A percentile compares a stretch with the other conserved stretches of the same genome.
These are phyloP conservation scores for Candoia aspera DNA, from an alignment of 2,113 vertebrate genomes.

Conservation along the genomic window DNA sequence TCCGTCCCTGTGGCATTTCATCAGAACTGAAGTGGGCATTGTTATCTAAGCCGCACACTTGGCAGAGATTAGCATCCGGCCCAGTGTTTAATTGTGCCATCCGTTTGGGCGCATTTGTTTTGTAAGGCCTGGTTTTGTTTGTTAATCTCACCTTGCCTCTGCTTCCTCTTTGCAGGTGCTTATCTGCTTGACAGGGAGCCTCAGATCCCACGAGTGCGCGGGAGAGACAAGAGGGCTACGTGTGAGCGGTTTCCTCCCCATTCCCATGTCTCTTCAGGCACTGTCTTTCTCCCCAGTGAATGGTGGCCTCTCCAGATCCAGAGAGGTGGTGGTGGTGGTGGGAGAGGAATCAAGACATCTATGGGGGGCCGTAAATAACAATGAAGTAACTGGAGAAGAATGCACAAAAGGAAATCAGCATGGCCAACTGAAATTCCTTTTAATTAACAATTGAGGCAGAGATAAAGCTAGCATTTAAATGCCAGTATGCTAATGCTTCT, in stretches of 20 bases:
- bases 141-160: constrained; percentile 48
- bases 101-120: neutral
- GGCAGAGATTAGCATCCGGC: constrained; percentile 40
- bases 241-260: rapidly evolving
- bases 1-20: neutral
- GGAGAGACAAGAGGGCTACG: constrained; percentile 46
- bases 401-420: neutral
- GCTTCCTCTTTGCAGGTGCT: constrained; percentile 24
- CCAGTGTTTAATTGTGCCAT: constrained; percentile 45
- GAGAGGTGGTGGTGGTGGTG: rapidly evolving
- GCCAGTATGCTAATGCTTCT: constrained; percentile 54
- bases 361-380: constrained; percentile 26
- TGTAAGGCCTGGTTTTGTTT: neutral
- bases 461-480: constrained; percentile 56
- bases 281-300: constrained; percentile 15
- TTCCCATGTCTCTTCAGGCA: neutral
- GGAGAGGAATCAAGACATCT: constrained; percentile 27
- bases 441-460: constrained; percentile 34
- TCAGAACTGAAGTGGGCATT: neutral
- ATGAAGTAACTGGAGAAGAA: constrained; percentile 18
- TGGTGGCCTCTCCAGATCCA: neutral
- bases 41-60: constrained; percentile 54
- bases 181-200: constrained; percentile 4
- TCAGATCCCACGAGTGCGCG: neutral
- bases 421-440: constrained; percentile 40